Evolutionary conservation across 2,113 vertebrate species (phyloP), one percentile per base, ranked within the genome.

Genomic region (Hystrix brachyura): DNA sequence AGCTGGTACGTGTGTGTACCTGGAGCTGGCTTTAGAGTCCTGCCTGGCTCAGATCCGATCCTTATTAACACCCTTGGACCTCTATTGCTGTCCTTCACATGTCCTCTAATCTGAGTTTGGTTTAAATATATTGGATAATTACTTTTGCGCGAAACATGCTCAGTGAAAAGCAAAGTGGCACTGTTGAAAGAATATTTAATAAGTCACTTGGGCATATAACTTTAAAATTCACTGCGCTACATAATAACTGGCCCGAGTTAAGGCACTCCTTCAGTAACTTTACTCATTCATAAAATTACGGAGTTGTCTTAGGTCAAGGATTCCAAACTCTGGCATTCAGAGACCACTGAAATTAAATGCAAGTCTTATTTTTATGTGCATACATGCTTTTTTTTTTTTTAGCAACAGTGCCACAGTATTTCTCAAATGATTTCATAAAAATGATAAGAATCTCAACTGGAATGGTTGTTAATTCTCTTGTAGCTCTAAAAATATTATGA

Each of bases 351-450:
- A 90, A 25, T 65, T 55, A 46, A 11, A 53, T 48, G 8, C 18
- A 60, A 90, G 82, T 72, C 11, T 67, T 72, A 79, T 87, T 92
- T 93, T 27, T 38, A 32, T 72, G 7, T 84, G 5, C 51, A 1
- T 34, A 38, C 64, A 53, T 62, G 27, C 29, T 79, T 96, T 92
- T 90, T 67, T 55, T 79, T 96, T 92, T 90, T 67, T 55, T 60
- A 67, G 55, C 11, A 83, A 57, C 2, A 86, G 17, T 85, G 57
- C 5, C 48, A 51, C 32, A 51, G 71, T 95, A 34, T 71, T 96
- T 88, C 6, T 85, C 72, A 88, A 92, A 82, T 17, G 12, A 65
- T 48, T 85, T 85, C 29, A 46, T 69, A 72, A 83, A 92, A 65
- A 83, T 53, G 34, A 5, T 34, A 83, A 81, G 27, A 87, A 79